Base-by-base conservation (phyloP, 2,888 invertebrate species). In the Agonopterix arenella region DNA sequence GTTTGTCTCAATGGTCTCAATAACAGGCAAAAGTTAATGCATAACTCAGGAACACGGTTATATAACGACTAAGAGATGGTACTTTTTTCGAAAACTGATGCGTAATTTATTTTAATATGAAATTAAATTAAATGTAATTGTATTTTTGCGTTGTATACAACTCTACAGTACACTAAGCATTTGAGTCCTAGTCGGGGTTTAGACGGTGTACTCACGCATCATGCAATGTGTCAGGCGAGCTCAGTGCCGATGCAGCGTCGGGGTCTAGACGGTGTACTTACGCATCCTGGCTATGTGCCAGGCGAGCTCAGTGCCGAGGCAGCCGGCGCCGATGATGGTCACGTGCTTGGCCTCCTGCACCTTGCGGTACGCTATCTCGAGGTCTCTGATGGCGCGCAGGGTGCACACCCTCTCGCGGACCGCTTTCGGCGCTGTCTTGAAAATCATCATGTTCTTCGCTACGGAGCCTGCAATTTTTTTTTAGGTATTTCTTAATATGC, bases 301-400 rank as follows among this genome's bases (percentile, higher is more conserved):
- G 5, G 88, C 80, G 36, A 89, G 70, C 55, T 89, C 88, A 13
- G 70, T 71, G 16, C 84, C 88, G 1, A 89, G 56, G 1, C 62
- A 41, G 0, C 88, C 88, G 0, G 70, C 86, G 0, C 88, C 88
- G 8, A 89, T 64, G 11, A 89, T 58, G 8, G 73, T 72, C 4
- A 86, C 76, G 55, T 78, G 80, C 46, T 69, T 73, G 0, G 81
- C 60, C 2, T 59, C 72, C 59, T 72, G 71, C 47, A 88, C 84
- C 55, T 62, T 73, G 36, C 81, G 65, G 58, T 68, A 83, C 8
- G 85, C 81, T 2, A 66, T 60, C 68, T 88, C 88, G 37, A 85
- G 57, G 58, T 89, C 88, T 3, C 86, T 58, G 43, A 88, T 61
- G 0, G 78, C 79, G 0, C 84, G 73, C 11, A 89, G 2, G 0